A percentile compares a stretch with the other conserved stretches of the same genome.
Evolutionary conservation across 2,797 vertebrate species (phyloP).

Genomic region (Semaprochilodus insignis): DNA sequence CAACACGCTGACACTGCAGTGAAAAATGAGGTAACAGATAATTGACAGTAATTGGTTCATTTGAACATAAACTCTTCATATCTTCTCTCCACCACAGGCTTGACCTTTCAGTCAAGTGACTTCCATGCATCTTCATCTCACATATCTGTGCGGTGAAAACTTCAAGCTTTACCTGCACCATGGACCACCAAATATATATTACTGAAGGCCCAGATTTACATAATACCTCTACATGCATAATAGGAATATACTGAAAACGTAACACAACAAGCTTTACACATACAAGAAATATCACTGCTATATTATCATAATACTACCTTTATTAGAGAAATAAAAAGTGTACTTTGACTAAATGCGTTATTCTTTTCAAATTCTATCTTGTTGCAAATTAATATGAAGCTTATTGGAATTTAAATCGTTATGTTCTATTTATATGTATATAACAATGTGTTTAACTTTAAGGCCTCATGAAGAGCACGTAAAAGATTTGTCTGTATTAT

Average conservation of each 20-base stretch:
- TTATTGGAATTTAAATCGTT: too few species aligned
- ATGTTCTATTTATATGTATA: too few species aligned
- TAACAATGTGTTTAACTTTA: background rate
- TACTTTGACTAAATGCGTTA: too few species aligned
- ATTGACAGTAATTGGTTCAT: constrained; percentile 19
- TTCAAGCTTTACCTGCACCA: background rate
- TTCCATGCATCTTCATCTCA: constrained; percentile 6
- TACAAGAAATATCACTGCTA: too few species aligned
- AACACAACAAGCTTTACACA: too few species aligned
- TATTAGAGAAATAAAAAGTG: too few species aligned
- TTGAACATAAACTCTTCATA: constrained; percentile 22
- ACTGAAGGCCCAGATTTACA: background rate
- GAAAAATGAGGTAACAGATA: constrained; percentile 35
- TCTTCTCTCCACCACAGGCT: background rate
- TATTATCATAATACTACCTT: too few species aligned
- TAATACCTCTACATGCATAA: background rate
- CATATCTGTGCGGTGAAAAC: background rate
- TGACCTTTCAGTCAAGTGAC: constrained; percentile 1
- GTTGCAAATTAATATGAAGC: too few species aligned
- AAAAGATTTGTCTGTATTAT: too few species aligned
- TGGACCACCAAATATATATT: background rate
- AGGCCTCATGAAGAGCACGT: background rate
- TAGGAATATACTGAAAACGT: background rate
- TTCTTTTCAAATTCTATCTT: too few species aligned
- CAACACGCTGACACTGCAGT: constrained; percentile 19